These are phyloP conservation scores for Scolopax bukidnonensis DNA, from an alignment of 2,797 vertebrate genomes.

Conservation along the genomic window DNA sequence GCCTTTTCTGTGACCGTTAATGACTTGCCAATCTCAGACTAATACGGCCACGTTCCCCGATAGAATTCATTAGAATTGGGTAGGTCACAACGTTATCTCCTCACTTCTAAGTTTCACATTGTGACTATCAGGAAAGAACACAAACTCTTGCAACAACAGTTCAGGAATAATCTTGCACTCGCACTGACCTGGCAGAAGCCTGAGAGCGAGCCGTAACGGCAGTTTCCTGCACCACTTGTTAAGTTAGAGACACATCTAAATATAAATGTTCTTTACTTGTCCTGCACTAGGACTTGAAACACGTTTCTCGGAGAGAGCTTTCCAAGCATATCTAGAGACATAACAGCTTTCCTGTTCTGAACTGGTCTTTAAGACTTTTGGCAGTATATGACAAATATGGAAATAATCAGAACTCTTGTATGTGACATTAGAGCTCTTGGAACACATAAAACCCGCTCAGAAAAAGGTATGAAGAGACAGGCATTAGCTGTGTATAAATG, in stretches of 20 bases:
- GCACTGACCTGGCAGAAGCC: slow-evolving; percentile 31
- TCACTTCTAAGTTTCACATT: not conserved
- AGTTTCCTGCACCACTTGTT: not conserved
- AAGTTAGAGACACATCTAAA: slow-evolving; percentile 13
- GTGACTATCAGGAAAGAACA: not conserved
- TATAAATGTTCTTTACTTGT: slow-evolving; percentile 26
- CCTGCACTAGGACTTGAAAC: not conserved
- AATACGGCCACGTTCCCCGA: not conserved
- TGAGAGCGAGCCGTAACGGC: not conserved
- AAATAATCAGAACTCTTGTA: slow-evolving; percentile 57
- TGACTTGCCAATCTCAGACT: not conserved
- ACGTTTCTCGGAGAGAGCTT: slow-evolving; percentile 3
- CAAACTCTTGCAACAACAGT: not conserved
- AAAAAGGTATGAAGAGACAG: slow-evolving; percentile 32
- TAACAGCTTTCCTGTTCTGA: slow-evolving; percentile 41
- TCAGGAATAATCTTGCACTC: slow-evolving; percentile 12
- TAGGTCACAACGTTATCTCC: not conserved
- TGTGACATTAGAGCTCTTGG: slow-evolving; percentile 51
- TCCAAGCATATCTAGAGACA: slow-evolving; percentile 32
- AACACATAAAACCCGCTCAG: slow-evolving; percentile 14
- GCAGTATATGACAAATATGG: slow-evolving; percentile 59
- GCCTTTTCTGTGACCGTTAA: not conserved
- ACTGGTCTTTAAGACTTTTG: slow-evolving; percentile 49
- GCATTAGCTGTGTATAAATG: slow-evolving; percentile 36
- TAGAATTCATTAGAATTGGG: not conserved